Conservation (phyloP, 1,140 invertebrate species). For the Halictus rubicundus region DNA sequence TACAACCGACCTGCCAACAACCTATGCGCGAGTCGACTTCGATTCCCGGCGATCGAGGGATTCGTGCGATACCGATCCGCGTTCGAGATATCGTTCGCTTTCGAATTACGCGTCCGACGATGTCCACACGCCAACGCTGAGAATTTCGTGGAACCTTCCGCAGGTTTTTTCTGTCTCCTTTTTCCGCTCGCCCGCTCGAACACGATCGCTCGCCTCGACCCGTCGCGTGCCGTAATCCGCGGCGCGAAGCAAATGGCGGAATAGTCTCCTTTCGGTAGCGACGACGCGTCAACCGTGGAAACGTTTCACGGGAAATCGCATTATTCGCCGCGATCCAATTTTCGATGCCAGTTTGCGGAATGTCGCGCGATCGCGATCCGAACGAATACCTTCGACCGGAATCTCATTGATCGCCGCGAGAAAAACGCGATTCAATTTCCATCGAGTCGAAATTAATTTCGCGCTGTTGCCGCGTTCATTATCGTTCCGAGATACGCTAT, state of each 20-base stretch:
- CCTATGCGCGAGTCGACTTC: no score
- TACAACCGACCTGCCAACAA: background rate
- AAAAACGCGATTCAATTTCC: conserved; percentile 31
- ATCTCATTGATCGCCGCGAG: background rate
- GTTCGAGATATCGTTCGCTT: no score
- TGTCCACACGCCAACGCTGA: no score
- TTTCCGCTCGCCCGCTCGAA: no score
- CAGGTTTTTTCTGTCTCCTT: no score
- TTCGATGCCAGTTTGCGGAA: background rate
- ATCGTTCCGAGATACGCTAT: background rate
- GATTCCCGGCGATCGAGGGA: no score
- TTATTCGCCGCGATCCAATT: conserved; percentile 1
- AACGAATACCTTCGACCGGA: conserved; percentile 1
- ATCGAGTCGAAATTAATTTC: conserved; percentile 32
- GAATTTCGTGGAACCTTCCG: no score
- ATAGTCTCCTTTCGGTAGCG: no score
- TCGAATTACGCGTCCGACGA: background rate
- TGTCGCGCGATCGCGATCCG: conserved; percentile 13
- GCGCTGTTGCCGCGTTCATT: conserved; percentile 16
- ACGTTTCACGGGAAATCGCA: background rate
- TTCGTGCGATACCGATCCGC: background rate
- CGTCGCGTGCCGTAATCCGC: no score
- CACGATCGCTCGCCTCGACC: no score
- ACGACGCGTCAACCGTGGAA: background rate
- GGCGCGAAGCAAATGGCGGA: no score